Percentiles rank a stretch among this genome's conserved stretches.
phyloP scores from a whole-genome alignment of 2,113 vertebrate genomes.

The Hydropotes inermis region DNA sequence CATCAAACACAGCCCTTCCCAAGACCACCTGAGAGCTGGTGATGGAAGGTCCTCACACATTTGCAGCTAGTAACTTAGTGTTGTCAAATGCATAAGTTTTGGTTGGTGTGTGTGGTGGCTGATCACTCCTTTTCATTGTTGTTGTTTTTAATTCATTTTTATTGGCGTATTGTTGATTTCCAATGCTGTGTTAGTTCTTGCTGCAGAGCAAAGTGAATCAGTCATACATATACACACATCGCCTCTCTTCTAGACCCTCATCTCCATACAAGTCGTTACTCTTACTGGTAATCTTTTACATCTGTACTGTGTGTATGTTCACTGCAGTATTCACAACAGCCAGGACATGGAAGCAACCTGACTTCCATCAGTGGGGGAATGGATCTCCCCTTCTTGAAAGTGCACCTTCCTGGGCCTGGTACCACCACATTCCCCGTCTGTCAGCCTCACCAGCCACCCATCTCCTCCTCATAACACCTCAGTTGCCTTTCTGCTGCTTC shows the following conservation, averaged over 20 bases:
- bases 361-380: not conserved
- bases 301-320: not conserved
- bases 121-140: not conserved
- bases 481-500: not conserved
- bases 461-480: not conserved
- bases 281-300: not conserved
- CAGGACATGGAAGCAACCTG: not conserved
- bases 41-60: not conserved
- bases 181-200: not conserved
- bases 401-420: not conserved
- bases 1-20: not conserved
- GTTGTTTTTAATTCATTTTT: not conserved
- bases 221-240: not conserved
- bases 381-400: not conserved
- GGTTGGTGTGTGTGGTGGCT: not conserved
- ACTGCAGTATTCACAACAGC: not conserved
- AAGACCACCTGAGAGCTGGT: not conserved
- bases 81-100: not conserved
- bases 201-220: not conserved
- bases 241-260: not conserved
- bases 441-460: accelerated
- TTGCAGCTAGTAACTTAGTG: not conserved
- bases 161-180: not conserved
- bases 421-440: accelerated
- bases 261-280: not conserved